These are phyloP conservation scores for Anabacerthia variegaticeps DNA, from an alignment of 2,797 vertebrate species.

Conservation along the genomic window DNA sequence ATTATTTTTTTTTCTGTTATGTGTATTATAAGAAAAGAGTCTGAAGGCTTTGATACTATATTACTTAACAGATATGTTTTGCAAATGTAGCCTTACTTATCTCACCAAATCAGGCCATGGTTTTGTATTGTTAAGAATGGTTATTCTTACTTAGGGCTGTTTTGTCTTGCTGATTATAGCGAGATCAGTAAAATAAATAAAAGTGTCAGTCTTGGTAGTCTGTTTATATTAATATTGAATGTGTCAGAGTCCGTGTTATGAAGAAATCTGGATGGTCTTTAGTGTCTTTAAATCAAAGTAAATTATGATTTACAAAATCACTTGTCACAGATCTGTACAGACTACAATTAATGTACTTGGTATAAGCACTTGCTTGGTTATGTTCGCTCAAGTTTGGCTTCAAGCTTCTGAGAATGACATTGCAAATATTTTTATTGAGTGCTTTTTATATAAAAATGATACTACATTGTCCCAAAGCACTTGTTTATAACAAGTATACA, in stretches of 20 bases:
- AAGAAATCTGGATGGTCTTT: neutral
- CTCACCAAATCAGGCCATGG: neutral
- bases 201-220: neutral
- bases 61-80: neutral
- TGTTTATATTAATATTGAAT: neutral
- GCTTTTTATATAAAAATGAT: neutral
- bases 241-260: neutral
- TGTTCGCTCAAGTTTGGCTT: neutral
- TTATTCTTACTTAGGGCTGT: neutral
- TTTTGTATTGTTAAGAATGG: neutral
- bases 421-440: neutral
- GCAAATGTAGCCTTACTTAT: neutral
- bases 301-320: neutral
- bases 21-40: neutral
- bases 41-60: neutral
- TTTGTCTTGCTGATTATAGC: neutral
- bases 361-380: neutral
- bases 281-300: neutral
- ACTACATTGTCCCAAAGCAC: neutral
- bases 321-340: neutral
- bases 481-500: neutral
- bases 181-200: neutral
- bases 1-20: accelerated
- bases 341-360: neutral
- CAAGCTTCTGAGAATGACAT: neutral